These are phyloP conservation scores for Pagetopsis macropterus DNA, from an alignment of 2,797 vertebrate genomes.

Conservation along the genomic window DNA sequence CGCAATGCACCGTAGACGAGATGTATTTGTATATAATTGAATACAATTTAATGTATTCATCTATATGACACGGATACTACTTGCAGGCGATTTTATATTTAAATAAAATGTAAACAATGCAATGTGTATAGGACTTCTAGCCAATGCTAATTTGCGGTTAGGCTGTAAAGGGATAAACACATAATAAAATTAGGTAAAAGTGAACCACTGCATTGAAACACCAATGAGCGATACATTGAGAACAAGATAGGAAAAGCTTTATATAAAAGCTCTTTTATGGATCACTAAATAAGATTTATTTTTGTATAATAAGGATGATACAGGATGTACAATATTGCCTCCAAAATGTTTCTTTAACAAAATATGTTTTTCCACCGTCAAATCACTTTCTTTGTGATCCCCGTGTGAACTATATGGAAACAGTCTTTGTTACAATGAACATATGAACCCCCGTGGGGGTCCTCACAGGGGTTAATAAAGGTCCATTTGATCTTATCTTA, in stretches of 20 bases:
- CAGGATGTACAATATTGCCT: not conserved
- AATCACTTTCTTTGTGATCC: not conserved
- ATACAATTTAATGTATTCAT: not conserved
- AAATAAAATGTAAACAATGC: too few relatives aligned
- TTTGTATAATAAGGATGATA: not conserved
- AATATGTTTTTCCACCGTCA: not conserved
- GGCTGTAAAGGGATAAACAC: not conserved
- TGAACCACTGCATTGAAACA: not conserved
- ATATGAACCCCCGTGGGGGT: not conserved
- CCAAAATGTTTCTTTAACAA: not conserved
- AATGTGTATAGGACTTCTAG: too few relatives aligned
- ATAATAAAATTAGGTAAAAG: not conserved
- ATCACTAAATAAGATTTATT: not conserved
- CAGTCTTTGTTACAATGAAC: constrained; percentile 6
- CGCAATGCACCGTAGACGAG: not conserved
- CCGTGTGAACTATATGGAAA: not conserved
- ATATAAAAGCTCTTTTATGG: not conserved
- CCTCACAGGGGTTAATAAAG: too few relatives aligned
- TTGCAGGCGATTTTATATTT: too few relatives aligned
- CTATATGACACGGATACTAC: too few relatives aligned
- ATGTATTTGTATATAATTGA: not conserved
- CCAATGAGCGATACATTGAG: not conserved
- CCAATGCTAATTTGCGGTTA: not conserved
- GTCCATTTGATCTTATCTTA: too few relatives aligned
- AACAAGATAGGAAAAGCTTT: not conserved